A percentile compares a stretch with the other conserved stretches of the same genome.
These are phyloP conservation scores for Cynopterus brachyotis DNA, from an alignment of 2,113 vertebrate species.

Conservation along the genomic window DNA sequence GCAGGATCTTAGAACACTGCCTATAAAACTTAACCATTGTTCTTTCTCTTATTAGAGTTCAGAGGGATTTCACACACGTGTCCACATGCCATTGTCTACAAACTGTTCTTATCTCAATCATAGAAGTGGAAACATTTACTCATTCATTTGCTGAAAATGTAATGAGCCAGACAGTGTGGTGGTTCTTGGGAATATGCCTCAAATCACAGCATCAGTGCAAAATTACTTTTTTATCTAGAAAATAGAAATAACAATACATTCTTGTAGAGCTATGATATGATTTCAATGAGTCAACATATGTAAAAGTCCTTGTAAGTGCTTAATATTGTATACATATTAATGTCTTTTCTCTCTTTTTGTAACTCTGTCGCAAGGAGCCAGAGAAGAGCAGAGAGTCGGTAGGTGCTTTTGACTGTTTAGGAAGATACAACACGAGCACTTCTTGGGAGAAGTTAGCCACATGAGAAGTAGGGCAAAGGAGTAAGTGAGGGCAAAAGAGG, in stretches of 20 bases:
- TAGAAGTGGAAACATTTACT: constrained; percentile 38
- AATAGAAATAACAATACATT: not conserved
- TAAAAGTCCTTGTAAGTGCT: not conserved
- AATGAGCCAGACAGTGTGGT: not conserved
- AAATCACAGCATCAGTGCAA: not conserved
- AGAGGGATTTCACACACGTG: constrained; percentile 6
- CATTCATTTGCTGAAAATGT: constrained; percentile 35
- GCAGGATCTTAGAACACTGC: too few relatives aligned
- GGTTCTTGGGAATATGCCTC: not conserved
- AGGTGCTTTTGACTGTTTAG: not conserved
- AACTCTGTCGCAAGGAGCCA: not conserved
- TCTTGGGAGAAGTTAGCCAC: not conserved
- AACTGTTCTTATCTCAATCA: constrained; percentile 16
- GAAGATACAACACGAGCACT: not conserved
- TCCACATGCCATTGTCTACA: not conserved
- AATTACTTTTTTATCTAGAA: not conserved
- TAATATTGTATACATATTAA: not conserved
- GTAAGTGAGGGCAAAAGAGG: too few relatives aligned
- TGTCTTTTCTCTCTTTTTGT: not conserved
- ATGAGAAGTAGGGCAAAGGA: not conserved
- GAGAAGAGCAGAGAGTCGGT: not conserved
- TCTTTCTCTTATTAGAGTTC: constrained; percentile 42
- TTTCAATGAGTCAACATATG: not conserved
- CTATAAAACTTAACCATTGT: not conserved
- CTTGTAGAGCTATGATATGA: not conserved